phyloP scores from a whole-genome alignment of 2,888 invertebrate genomes.

The Hypomecis atomaria region DNA sequence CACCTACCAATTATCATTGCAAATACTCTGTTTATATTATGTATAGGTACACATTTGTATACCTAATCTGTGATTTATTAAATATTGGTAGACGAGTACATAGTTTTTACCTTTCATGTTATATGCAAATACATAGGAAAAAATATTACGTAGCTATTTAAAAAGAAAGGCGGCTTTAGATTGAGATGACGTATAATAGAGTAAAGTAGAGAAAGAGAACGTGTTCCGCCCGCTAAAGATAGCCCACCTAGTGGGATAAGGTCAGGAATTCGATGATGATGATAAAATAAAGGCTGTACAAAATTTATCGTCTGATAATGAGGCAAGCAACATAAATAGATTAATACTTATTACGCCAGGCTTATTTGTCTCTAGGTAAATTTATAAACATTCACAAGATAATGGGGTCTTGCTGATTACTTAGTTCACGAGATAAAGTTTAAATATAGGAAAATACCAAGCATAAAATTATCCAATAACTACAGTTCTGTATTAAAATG shows the following conservation, averaged over 20 bases:
- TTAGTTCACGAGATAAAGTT: slow-evolving; percentile 77
- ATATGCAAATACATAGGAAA: too few species aligned
- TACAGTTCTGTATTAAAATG: slow-evolving; percentile 8
- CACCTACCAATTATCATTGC: slow-evolving; percentile 81
- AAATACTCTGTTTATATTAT: slow-evolving; percentile 76
- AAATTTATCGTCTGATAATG: slow-evolving; percentile 13
- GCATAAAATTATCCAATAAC: slow-evolving; percentile 45
- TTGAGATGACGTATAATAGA: too few species aligned
- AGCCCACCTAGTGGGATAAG: too few species aligned
- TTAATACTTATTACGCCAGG: slow-evolving; percentile 58
- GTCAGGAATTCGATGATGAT: too few species aligned
- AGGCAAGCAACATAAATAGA: slow-evolving; percentile 57
- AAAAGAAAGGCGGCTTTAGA: too few species aligned
- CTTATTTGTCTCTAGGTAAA: slow-evolving; percentile 61
- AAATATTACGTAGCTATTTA: too few species aligned
- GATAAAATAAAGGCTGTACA: neutral
- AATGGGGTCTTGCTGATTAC: slow-evolving; percentile 78
- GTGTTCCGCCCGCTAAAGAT: too few species aligned
- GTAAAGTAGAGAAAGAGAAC: too few species aligned
- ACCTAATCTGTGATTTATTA: slow-evolving; percentile 55
- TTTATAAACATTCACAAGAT: slow-evolving; percentile 60
- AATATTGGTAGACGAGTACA: neutral
- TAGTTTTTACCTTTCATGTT: too few species aligned
- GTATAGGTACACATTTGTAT: slow-evolving; percentile 52
- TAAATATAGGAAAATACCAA: slow-evolving; percentile 76